These are phyloP conservation scores for Brachyalestes nurse DNA, from an alignment of 2,797 vertebrate species.

Conservation along the genomic window DNA sequence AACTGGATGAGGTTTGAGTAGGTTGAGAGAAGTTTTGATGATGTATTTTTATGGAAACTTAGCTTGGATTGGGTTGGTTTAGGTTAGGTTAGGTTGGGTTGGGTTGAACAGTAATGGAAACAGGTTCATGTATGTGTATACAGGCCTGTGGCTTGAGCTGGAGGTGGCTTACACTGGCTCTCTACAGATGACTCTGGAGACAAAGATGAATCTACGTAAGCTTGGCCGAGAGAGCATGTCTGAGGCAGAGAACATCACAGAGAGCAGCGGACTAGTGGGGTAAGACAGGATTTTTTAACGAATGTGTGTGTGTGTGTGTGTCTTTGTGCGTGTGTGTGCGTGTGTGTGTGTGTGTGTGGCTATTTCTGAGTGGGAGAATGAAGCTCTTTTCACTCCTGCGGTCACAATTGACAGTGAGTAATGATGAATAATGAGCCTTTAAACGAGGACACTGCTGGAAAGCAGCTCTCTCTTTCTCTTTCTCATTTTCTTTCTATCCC, in stretches of 20 bases:
- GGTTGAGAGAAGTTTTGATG: too few species aligned
- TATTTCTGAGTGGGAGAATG: not conserved
- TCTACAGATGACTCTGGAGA: constrained; percentile 88
- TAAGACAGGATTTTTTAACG: constrained; percentile 57
- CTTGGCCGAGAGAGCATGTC: constrained; percentile 82
- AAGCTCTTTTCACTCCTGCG: not conserved
- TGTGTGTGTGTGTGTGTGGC: not conserved
- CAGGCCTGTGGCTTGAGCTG: constrained; percentile 89
- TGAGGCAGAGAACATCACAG: constrained; percentile 66
- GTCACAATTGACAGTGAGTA: constrained; percentile 8
- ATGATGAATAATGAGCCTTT: not conserved
- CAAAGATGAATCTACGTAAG: constrained; percentile 89
- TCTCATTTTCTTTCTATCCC: not conserved
- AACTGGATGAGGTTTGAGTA: too few species aligned
- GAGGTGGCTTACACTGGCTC: constrained; percentile 85
- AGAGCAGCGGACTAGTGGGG: constrained; percentile 72
- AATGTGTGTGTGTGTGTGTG: constrained; percentile 11
- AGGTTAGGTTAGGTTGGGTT: not conserved
- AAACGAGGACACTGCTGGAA: not conserved
- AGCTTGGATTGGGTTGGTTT: too few species aligned
- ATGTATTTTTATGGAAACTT: too few species aligned
- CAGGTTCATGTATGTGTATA: not conserved
- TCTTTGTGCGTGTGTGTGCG: constrained; percentile 23
- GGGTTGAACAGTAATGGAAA: not conserved
- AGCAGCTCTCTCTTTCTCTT: not conserved